These are phyloP conservation scores for Elymnias hypermnestra DNA, from an alignment of 1,140 invertebrate genomes.

Conservation along the genomic window DNA sequence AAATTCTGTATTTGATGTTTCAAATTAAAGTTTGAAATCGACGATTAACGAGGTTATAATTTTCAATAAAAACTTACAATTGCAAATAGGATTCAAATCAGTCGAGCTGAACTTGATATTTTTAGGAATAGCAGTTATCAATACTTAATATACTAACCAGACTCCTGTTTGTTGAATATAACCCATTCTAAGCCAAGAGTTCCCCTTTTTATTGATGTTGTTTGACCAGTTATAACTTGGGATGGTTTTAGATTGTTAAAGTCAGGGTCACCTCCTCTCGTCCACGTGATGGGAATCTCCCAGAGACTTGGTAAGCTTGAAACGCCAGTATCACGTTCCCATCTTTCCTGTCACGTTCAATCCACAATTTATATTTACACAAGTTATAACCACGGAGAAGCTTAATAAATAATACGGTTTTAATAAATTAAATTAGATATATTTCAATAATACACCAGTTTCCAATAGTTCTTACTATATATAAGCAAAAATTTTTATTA, in stretches of 20 bases:
- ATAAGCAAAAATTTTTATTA: too few relatives aligned
- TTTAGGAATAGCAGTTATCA: too few relatives aligned
- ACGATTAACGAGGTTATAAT: too few relatives aligned
- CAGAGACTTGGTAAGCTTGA: conserved; percentile 43
- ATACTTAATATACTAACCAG: conserved; percentile 55
- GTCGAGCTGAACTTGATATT: too few relatives aligned
- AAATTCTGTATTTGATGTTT: too few relatives aligned
- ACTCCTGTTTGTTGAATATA: conserved; percentile 73
- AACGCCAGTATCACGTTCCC: conserved; percentile 45
- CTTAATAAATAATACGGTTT: too few relatives aligned
- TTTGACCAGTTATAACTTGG: conserved; percentile 42
- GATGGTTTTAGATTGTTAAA: conserved; percentile 61
- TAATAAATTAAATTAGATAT: too few relatives aligned
- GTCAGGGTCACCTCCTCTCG: conserved; percentile 42
- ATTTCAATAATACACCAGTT: too few relatives aligned
- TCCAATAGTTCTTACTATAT: too few relatives aligned
- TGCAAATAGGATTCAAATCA: too few relatives aligned
- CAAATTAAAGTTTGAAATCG: too few relatives aligned
- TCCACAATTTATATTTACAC: background rate
- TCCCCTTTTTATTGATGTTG: conserved; percentile 44
- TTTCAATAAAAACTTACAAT: too few relatives aligned
- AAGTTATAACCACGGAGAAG: background rate
- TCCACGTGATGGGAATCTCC: conserved; percentile 73
- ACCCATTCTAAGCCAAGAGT: conserved; percentile 68
- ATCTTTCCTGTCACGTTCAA: conserved; percentile 45